These are phyloP conservation scores for Trachemys scripta DNA, from an alignment of 2,113 vertebrate genomes.

Conservation along the genomic window DNA sequence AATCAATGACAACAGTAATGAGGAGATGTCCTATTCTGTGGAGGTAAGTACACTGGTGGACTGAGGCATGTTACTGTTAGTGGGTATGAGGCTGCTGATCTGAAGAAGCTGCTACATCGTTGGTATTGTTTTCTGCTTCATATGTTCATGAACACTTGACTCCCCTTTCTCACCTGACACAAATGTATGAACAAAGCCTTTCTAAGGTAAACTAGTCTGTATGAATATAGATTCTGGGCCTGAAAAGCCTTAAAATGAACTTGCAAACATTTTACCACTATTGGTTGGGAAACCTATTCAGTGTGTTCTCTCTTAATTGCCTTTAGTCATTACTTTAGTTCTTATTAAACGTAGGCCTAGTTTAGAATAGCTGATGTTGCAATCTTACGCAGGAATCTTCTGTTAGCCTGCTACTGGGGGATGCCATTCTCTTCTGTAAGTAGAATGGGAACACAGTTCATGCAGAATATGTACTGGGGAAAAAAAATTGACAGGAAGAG, in stretches of 20 bases:
- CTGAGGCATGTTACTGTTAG: not conserved
- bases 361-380: not conserved
- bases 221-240: not conserved
- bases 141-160: not conserved
- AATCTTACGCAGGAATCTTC: not conserved
- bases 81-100: not conserved
- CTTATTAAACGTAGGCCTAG: not conserved
- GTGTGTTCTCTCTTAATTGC: not conserved
- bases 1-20: slow-evolving; percentile 95
- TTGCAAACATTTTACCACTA: not conserved
- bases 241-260: not conserved
- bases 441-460: not conserved
- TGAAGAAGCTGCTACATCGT: not conserved
- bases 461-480: not conserved
- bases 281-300: not conserved
- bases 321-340: not conserved
- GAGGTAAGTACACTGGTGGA: slow-evolving; percentile 78
- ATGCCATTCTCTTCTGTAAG: not conserved
- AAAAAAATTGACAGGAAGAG: not conserved
- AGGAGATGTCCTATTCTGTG: slow-evolving; percentile 95
- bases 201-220: not conserved
- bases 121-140: not conserved
- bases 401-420: not conserved
- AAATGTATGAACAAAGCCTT: not conserved
- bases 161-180: not conserved